phyloP scores from a whole-genome alignment of 2,888 invertebrate species.

The Timema cristinae region DNA sequence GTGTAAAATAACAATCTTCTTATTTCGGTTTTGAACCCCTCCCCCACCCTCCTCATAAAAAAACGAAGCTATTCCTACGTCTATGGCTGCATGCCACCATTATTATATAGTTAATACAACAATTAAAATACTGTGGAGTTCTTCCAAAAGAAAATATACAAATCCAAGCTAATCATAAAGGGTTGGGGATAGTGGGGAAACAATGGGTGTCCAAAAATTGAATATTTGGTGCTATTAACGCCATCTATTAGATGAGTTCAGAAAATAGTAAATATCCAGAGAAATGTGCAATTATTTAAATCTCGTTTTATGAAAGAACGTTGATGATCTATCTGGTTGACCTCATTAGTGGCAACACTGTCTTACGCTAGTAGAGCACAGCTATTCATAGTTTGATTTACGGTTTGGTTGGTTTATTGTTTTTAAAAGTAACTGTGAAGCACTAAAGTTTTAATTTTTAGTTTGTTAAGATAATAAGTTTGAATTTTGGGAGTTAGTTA shows the following conservation, averaged over 20 bases:
- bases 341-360: background rate
- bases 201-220: no score
- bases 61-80: no score
- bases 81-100: no score
- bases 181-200: no score
- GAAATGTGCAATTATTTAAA: background rate
- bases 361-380: background rate
- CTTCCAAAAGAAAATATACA: no score
- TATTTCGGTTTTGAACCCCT: no score
- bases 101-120: no score
- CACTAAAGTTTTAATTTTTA: background rate
- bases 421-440: background rate
- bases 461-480: background rate
- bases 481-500: background rate
- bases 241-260: background rate
- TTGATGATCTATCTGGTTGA: background rate
- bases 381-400: background rate
- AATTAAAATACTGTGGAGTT: no score
- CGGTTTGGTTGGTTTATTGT: background rate
- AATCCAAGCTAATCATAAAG: no score
- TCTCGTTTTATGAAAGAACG: background rate
- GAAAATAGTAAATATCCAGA: slow-evolving; percentile 9
- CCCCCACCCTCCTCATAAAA: no score
- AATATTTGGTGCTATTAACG: no score
- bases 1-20: no score